Evolutionary conservation across 1,140 invertebrate species (phyloP).

Genomic region (Trigoniulus corallinus): DNA sequence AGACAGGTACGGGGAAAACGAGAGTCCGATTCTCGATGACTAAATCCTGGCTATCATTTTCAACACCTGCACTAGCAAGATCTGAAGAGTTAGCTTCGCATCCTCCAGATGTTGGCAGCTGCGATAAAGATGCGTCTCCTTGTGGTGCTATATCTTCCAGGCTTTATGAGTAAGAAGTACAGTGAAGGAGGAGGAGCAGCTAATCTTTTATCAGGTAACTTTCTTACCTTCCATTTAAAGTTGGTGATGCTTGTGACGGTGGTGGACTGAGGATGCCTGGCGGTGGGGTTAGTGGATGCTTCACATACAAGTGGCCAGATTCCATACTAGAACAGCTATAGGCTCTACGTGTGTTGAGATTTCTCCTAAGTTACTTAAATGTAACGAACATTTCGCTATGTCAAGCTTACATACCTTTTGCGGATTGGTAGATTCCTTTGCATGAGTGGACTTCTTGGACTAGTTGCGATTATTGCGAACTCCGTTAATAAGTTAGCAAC

Average conservation of each 20-base stretch:
- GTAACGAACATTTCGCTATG: neutral
- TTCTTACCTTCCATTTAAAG: too few relatives aligned
- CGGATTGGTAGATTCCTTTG: constrained; percentile 19
- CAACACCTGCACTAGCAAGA: too few relatives aligned
- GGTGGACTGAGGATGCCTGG: neutral
- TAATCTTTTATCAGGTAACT: too few relatives aligned
- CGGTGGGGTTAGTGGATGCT: constrained; percentile 2
- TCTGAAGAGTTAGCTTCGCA: too few relatives aligned
- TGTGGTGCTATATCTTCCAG: too few relatives aligned
- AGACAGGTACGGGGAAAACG: neutral
- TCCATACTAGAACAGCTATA: neutral
- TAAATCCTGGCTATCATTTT: too few relatives aligned
- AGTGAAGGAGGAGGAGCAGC: too few relatives aligned
- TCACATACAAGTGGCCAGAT: neutral
- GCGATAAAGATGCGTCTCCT: too few relatives aligned
- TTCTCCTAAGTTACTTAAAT: too few relatives aligned
- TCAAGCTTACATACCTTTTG: constrained; percentile 18
- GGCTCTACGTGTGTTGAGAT: too few relatives aligned
- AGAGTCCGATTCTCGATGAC: neutral
- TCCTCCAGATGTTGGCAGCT: too few relatives aligned
- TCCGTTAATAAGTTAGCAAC: constrained; percentile 16
- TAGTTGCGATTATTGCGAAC: constrained; percentile 28
- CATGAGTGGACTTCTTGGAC: constrained; percentile 28
- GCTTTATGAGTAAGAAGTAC: too few relatives aligned
- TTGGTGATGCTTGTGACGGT: neutral